A percentile compares a stretch with the other conserved stretches of the same genome.
phyloP scores from a whole-genome alignment of 2,888 invertebrate species.

The Chorisops tibialis region DNA sequence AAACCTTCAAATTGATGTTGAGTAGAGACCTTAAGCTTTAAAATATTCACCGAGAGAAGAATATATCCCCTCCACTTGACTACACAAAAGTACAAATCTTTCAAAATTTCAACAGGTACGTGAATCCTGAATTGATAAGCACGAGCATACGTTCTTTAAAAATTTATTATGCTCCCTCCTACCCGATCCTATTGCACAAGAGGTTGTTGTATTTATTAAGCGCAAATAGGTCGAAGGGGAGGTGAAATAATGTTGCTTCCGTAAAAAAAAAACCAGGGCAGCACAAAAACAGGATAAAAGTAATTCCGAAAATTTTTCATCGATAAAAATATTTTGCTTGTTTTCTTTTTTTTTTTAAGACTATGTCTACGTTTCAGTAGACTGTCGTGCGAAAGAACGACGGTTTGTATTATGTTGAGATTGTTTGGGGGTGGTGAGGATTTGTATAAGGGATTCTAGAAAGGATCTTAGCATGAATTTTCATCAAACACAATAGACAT shows the following conservation, averaged over 20 bases:
- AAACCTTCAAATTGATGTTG: conserved; percentile 20
- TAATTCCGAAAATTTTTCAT: neutral
- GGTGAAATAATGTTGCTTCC: neutral
- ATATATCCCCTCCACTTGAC: conserved; percentile 1
- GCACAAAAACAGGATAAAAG: neutral
- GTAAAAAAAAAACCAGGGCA: neutral
- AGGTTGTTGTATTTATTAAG: conserved; percentile 20
- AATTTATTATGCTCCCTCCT: conserved; percentile 30
- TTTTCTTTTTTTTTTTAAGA: neutral
- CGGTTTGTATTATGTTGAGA: too few species aligned
- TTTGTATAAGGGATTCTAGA: neutral
- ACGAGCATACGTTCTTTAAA: conserved; percentile 24
- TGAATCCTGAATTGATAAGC: conserved; percentile 12
- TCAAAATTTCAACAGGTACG: conserved; percentile 14
- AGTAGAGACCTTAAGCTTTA: neutral
- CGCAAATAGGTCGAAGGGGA: neutral
- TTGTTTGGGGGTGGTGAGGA: neutral
- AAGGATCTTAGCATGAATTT: conserved; percentile 9
- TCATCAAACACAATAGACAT: conserved; percentile 25
- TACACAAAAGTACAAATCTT: neutral
- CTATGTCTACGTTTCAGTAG: too few species aligned
- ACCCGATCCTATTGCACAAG: conserved; percentile 20
- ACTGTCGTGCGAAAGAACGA: neutral
- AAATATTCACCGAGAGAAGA: conserved; percentile 5
- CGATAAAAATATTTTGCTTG: neutral